Conservation (phyloP, 1,140 invertebrate species). For the Ericerus pela region DNA sequence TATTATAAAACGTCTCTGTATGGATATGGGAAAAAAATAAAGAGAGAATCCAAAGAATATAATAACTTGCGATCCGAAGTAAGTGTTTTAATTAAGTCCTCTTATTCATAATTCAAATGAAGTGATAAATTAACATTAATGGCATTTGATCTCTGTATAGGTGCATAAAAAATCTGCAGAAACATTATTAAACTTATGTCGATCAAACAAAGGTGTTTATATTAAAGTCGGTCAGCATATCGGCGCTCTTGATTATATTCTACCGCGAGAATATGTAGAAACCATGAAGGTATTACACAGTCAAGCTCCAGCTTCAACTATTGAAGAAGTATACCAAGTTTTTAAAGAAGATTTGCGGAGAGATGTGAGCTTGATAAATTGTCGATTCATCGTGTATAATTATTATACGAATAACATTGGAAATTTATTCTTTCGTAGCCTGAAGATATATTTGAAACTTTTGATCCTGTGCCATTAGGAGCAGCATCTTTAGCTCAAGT, state of each 20-base stretch:
- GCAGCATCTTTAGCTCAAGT: constrained; percentile 94
- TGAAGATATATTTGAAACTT: constrained; percentile 66
- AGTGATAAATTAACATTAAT: too few relatives aligned
- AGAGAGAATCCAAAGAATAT: constrained; percentile 9
- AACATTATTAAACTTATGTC: constrained; percentile 73
- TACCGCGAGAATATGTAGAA: constrained; percentile 85
- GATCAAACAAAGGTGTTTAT: constrained; percentile 88
- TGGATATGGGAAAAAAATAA: constrained; percentile 2
- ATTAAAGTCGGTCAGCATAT: constrained; percentile 96
- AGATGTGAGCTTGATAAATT: constrained; percentile 46
- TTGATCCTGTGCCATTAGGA: constrained; percentile 75
- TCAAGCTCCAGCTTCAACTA: constrained; percentile 70
- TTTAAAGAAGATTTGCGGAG: constrained; percentile 73
- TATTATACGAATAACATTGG: too few relatives aligned
- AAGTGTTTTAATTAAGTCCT: too few relatives aligned
- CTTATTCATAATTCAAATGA: too few relatives aligned
- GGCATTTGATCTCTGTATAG: constrained; percentile 30
- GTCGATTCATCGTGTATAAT: not conserved
- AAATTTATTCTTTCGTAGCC: constrained; percentile 47
- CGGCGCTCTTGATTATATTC: constrained; percentile 84
- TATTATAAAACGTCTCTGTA: constrained; percentile 17
- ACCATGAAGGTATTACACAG: constrained; percentile 87
- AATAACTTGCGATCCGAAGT: constrained; percentile 15
- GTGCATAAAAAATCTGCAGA: constrained; percentile 72
- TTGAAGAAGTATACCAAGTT: constrained; percentile 72